phyloP scores from a whole-genome alignment of 2,797 vertebrate species.

The Cygnus olor region DNA sequence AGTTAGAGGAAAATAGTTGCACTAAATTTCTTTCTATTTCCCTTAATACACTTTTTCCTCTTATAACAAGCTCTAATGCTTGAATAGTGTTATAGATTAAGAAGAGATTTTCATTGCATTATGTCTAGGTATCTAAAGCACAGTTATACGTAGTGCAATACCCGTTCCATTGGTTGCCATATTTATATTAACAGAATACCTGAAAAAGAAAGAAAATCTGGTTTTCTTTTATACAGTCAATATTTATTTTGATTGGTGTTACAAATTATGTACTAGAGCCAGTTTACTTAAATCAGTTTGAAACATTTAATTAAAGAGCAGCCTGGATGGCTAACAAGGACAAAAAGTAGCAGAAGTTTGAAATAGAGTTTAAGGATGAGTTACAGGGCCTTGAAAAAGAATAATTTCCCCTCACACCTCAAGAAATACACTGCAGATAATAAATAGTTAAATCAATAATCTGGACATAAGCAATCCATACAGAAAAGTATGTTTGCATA shows the following conservation, averaged over 20 bases:
- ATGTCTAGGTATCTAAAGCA: not conserved
- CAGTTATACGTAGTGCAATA: not conserved
- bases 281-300: not conserved
- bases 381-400: not conserved
- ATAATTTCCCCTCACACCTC: not conserved
- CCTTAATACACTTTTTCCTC: not conserved
- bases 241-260: not conserved
- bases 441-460: constrained; percentile 49
- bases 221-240: not conserved
- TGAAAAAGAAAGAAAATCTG: not conserved
- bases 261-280: not conserved
- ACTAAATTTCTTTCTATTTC: constrained; percentile 1
- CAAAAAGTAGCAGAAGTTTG: not conserved
- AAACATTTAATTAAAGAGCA: not conserved
- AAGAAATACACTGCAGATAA: not conserved
- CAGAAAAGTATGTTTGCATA: constrained; percentile 57
- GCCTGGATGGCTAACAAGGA: not conserved
- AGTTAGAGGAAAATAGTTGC: not conserved
- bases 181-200: not conserved
- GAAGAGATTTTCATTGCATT: not conserved
- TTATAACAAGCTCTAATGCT: not conserved
- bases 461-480: constrained; percentile 35
- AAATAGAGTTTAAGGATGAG: not conserved
- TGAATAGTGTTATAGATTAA: not conserved
- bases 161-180: not conserved